Conservation (phyloP, 2,113 vertebrate genomes). For the Argyrosomus japonicus region DNA sequence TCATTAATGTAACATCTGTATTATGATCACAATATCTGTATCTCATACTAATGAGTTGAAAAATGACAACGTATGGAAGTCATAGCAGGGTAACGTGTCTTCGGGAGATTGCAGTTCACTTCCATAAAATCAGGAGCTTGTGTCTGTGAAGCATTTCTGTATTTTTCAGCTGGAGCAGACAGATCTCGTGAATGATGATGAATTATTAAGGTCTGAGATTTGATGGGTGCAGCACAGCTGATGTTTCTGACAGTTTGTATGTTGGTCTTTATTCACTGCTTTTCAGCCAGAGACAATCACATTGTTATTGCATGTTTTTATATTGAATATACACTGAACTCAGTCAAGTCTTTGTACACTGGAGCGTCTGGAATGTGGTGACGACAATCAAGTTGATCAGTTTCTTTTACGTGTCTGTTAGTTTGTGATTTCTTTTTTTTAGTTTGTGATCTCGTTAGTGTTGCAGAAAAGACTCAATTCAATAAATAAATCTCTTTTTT, state of each 20-base stretch:
- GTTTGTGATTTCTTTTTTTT: constrained; percentile 46
- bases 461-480: constrained; percentile 47
- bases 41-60: background rate
- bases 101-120: background rate
- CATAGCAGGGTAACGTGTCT: background rate
- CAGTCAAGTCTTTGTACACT: constrained; percentile 43
- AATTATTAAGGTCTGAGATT: too few relatives aligned
- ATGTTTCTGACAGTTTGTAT: background rate
- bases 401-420: constrained; percentile 29
- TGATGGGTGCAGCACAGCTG: background rate
- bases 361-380: constrained; percentile 30
- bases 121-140: background rate
- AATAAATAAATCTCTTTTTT: constrained; percentile 57
- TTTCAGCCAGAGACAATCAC: constrained; percentile 57
- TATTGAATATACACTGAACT: constrained; percentile 19
- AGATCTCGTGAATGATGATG: background rate
- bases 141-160: background rate
- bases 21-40: background rate
- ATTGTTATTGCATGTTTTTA: constrained; percentile 52
- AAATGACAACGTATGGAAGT: background rate
- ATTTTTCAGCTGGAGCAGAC: background rate
- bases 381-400: constrained; percentile 61
- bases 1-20: background rate
- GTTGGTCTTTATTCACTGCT: constrained; percentile 22
- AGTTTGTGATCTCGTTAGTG: constrained; percentile 42